Base-by-base conservation (phyloP, 2,113 vertebrate species). In the Pithys albifrons region DNA sequence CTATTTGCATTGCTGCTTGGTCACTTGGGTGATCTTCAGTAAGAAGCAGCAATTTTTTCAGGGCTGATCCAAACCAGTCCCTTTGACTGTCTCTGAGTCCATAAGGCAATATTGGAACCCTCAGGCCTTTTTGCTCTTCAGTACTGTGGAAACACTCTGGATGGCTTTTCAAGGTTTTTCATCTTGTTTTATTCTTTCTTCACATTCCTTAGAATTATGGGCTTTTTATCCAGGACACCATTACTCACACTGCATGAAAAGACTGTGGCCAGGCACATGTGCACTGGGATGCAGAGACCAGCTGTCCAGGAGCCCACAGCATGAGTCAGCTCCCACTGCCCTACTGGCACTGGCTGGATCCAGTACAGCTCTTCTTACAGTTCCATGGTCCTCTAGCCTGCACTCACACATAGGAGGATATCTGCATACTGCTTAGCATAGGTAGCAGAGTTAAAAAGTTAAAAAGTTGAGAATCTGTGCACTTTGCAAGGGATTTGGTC, bases 381-480 rank as follows among this genome's bases (percentile, higher is more conserved):
- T 49, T 27, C 65, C 1, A 11, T 28, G 52, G 6, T 72, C 77
- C 59, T 65, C 49, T 24, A 67, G 89, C 28, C 65, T 70, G 22
- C 1, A 5, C 22, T 59, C 28, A 29, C 46, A 80, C 37, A 1
- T 3, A 12, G 1, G 16, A 75, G 35, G 35, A 1, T 41, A 17
- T 27, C 45, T 72, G 49, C 58, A 20, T 20, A 17, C 48, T 88
- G 49, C 66, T 61, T 24, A 33, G 31, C 11, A 19, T 24, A 57
- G 17, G 25, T 4, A 69, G 46, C 84, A 82, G 17, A 81, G 37
- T 52, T 61, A 65, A 37, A 74, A 85, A 39, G 43, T 35, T 7
- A 57, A 70, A 70, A 74, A 37, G 13, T 29, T 84, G 61, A 55
- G 45, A 74, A 78, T 28, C 45, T 43, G 13, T 6, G 20, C n/a